Evolutionary conservation across 2,113 vertebrate genomes (phyloP), one percentile per base, ranked within the genome.

Genomic region (Prunella fulvescens): DNA sequence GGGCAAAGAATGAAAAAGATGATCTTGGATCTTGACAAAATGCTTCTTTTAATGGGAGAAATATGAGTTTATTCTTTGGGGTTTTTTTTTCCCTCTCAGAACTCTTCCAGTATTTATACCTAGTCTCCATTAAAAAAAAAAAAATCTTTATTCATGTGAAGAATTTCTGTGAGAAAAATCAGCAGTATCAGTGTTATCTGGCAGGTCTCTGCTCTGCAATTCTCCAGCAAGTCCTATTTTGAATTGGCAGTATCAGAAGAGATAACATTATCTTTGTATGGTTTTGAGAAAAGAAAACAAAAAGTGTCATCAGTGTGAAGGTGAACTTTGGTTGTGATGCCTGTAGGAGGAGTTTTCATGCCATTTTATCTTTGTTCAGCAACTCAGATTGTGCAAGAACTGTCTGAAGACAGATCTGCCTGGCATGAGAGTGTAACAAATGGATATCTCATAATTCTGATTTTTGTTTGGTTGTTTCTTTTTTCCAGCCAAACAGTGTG

Each of bases 291-390:
- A 96, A 85, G 57, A 45, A 73, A 96, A 74, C 91, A 85, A 90
- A 90, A 95, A 88, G 42, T 95, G 95, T 89, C 87, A 89, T 88
- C 83, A 45, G 24, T 3, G 22, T 96, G 95, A 97, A 97, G 96
- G 96, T 97, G 96, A 97, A 96, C 95, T 97, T 94, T 54, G 70
- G 90, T 84, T 83, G 72, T 1, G 10, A 42, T 93, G 90, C 79
- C 90, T 95, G 81, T 90, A 94, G 96, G 82, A 96, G 90, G 94
- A 90, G 92, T 96, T 96, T 97, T 87, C 69, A 61, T 85, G 90
- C 88, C 60, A 82, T 82, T 95, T 97, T 96, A 95, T 97, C 96
- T 96, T 95, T 91, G 83, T 93, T 97, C 77, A 79, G 94, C 88
- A 88, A 74, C 86, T 96, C 79, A 88, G 92, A 96, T 95, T 28